Conservation (phyloP, 2,113 vertebrate species). For the Hypocryptadius cinnamomeus region DNA sequence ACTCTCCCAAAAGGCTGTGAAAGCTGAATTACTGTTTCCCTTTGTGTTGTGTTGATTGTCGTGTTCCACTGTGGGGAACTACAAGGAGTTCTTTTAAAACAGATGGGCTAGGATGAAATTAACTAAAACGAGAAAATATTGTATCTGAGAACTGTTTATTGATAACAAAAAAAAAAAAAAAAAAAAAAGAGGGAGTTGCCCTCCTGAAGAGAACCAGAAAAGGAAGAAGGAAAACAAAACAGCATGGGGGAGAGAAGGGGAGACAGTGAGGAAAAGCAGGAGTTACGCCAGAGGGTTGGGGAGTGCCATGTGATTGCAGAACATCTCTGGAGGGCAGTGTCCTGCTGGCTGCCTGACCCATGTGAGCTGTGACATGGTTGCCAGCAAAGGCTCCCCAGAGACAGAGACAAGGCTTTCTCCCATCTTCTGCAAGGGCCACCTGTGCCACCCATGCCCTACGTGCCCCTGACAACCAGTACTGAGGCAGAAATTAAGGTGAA, state of each 20-base stretch:
- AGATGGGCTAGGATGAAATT: background rate
- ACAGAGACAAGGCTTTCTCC: too few relatives aligned
- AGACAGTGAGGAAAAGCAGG: background rate
- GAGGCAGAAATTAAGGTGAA: background rate
- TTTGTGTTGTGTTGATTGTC: background rate
- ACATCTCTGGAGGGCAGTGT: background rate
- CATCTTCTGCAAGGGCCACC: background rate
- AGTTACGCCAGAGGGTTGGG: accelerated
- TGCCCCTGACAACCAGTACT: accelerated
- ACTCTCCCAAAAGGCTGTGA: background rate
- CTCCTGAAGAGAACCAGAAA: background rate
- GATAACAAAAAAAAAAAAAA: background rate
- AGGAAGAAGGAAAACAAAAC: too few relatives aligned
- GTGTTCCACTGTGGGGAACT: background rate
- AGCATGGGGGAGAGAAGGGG: background rate
- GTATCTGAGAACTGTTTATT: background rate
- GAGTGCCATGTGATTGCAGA: too few relatives aligned
- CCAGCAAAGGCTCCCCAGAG: background rate
- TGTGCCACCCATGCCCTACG: background rate
- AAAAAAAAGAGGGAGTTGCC: background rate
- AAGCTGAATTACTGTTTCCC: background rate
- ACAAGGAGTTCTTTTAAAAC: background rate
- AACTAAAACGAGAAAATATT: background rate
- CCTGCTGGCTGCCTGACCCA: background rate
- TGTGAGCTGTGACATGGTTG: background rate